These are phyloP conservation scores for Orchesellides sinensis DNA, from an alignment of 2,888 invertebrate genomes.

Conservation along the genomic window DNA sequence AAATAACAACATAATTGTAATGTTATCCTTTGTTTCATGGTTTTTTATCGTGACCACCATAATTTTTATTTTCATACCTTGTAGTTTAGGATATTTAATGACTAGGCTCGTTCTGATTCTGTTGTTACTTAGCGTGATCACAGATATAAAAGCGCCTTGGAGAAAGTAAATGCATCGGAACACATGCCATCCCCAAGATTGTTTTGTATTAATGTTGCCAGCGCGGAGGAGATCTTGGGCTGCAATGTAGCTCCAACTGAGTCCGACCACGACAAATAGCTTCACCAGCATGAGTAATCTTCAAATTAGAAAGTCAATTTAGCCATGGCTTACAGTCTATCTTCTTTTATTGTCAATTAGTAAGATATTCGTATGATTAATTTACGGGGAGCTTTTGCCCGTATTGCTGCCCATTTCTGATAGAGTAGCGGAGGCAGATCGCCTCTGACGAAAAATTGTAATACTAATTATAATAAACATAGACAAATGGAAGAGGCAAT, in stretches of 20 bases:
- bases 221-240: constrained; percentile 50
- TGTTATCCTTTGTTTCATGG: not conserved
- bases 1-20: not conserved
- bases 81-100: constrained; percentile 40
- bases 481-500: constrained; percentile 49
- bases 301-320: not conserved
- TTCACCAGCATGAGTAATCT: constrained; percentile 34
- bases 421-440: not conserved
- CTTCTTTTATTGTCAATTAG: not conserved
- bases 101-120: constrained; percentile 14
- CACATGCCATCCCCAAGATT: constrained; percentile 51
- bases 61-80: constrained; percentile 10
- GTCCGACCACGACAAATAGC: constrained; percentile 57
- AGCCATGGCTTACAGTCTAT: not conserved
- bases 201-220: constrained; percentile 61
- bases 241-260: constrained; percentile 66
- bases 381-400: not conserved
- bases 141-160: constrained; percentile 60
- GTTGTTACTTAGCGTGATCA: constrained; percentile 29
- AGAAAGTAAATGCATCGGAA: constrained; percentile 55
- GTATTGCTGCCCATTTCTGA: not conserved
- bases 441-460: constrained; percentile 32
- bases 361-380: not conserved
- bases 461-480: constrained; percentile 53
- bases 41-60: not conserved